Evolutionary conservation across 1,140 invertebrate genomes (phyloP).

Genomic region (Tenebrio molitor): DNA sequence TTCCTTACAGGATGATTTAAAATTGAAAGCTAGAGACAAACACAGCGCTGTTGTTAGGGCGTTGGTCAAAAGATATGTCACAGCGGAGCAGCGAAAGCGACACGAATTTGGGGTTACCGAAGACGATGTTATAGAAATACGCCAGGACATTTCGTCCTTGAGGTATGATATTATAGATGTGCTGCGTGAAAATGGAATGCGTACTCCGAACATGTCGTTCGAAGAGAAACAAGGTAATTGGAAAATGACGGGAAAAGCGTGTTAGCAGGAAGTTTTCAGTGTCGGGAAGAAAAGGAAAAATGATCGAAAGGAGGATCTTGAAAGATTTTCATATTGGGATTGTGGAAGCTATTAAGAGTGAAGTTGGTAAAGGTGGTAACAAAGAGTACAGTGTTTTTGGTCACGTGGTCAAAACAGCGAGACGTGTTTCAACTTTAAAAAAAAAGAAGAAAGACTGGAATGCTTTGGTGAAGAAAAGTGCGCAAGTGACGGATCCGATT

Average conservation of each 20-base stretch:
- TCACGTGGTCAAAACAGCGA: background rate
- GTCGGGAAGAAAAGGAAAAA: slow-evolving; percentile 80
- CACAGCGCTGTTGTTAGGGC: slow-evolving; percentile 86
- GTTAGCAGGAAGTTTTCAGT: slow-evolving; percentile 59
- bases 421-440: background rate
- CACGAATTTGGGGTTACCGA: slow-evolving; percentile 87
- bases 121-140: slow-evolving; percentile 94
- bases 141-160: slow-evolving; percentile 87
- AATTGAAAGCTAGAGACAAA: slow-evolving; percentile 75
- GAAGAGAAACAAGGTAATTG: slow-evolving; percentile 73
- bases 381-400: background rate
- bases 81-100: slow-evolving; percentile 80
- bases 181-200: slow-evolving; percentile 83
- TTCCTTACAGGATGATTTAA: slow-evolving; percentile 53
- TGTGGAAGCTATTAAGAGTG: slow-evolving; percentile 61
- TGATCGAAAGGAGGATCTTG: slow-evolving; percentile 87
- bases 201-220: slow-evolving; percentile 74
- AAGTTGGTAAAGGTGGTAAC: background rate
- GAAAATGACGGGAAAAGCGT: no score
- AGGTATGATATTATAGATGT: slow-evolving; percentile 89
- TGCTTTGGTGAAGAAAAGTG: background rate
- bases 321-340: slow-evolving; percentile 88
- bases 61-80: slow-evolving; percentile 87
- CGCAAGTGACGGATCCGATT: background rate
- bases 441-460: slow-evolving; percentile 14